Evolutionary conservation across 1,140 invertebrate species (phyloP).

Genomic region (Lepidostoma basale): DNA sequence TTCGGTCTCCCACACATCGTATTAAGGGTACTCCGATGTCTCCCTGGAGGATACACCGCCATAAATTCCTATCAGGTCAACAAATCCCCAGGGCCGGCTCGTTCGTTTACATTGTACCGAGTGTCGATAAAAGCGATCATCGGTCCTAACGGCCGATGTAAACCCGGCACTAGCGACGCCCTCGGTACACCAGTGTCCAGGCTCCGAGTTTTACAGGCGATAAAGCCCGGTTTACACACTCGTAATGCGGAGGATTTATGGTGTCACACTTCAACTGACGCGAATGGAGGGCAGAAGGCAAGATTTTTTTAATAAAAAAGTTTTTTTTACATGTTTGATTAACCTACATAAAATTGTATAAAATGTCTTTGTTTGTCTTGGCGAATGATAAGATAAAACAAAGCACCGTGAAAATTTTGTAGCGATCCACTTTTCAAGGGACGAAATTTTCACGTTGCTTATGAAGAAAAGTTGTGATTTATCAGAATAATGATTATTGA

Average conservation of each 20-base stretch:
- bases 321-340: too few relatives aligned
- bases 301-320: too few relatives aligned
- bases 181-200: not conserved
- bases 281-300: not conserved
- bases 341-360: too few relatives aligned
- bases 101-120: slow-evolving; percentile 2
- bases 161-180: not conserved
- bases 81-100: slow-evolving; percentile 9
- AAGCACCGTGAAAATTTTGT: too few relatives aligned
- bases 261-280: slow-evolving; percentile 11
- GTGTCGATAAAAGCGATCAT: slow-evolving; percentile 19
- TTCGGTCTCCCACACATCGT: too few relatives aligned
- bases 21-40: not conserved
- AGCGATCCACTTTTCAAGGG: too few relatives aligned
- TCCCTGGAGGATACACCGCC: not conserved
- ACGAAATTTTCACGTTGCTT: too few relatives aligned
- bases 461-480: too few relatives aligned
- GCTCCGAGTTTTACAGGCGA: slow-evolving; percentile 33
- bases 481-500: too few relatives aligned
- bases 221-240: slow-evolving; percentile 35
- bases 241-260: slow-evolving; percentile 32
- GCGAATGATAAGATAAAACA: too few relatives aligned
- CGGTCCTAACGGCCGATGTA: not conserved
- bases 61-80: slow-evolving; percentile 22
- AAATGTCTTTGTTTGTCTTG: too few relatives aligned